Base-by-base conservation (phyloP, 2,113 vertebrate species). In the Anhinga anhinga region DNA sequence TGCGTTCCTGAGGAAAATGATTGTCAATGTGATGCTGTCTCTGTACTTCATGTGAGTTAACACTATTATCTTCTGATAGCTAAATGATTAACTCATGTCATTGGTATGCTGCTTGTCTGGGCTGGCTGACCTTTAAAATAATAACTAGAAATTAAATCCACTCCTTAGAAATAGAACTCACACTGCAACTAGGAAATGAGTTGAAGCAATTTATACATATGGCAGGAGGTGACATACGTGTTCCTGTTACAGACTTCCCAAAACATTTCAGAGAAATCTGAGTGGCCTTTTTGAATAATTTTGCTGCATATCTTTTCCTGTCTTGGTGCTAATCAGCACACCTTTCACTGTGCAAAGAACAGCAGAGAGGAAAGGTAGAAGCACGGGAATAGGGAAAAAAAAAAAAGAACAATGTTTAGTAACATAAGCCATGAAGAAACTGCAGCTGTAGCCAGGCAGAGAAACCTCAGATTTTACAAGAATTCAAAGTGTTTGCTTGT, bases 241-340 rank as follows among this genome's bases (percentile, higher is more conserved):
- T 86, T 93, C 40, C 15, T 65, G 56, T 32, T 90, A 59, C 70
- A 92, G 36, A 91, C 59, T 88, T 96, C 93, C 88, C 49, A 94
- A 88, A 95, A 82, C 10, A 69, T 86, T 96, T 95, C 65, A 85
- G 74, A 88, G 59, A 93, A 73, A 92, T 76, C 21, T 42, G 23
- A 82, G 7, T 1, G 6, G 26, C 53, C 47, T 97, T 91, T 96
- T 49, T 88, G 23, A 34, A 70, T 66, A 5, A 34, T 32, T 59
- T 93, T 30, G 7, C 12, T 38, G 30, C 9, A 50, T 4, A 53
- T 34, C 55, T 63, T 91, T 94, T 88, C 26, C 65, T 82, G 5
- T 53, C 49, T 70, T 72, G 5, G 14, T 87, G 38, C 9, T 92
- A 82, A 96, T 93, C 50, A 95, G 15, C n/a, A 32, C 13, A 65